Evolutionary conservation across 1,140 invertebrate species (phyloP).

Genomic region (Zaprionus nigranus): DNA sequence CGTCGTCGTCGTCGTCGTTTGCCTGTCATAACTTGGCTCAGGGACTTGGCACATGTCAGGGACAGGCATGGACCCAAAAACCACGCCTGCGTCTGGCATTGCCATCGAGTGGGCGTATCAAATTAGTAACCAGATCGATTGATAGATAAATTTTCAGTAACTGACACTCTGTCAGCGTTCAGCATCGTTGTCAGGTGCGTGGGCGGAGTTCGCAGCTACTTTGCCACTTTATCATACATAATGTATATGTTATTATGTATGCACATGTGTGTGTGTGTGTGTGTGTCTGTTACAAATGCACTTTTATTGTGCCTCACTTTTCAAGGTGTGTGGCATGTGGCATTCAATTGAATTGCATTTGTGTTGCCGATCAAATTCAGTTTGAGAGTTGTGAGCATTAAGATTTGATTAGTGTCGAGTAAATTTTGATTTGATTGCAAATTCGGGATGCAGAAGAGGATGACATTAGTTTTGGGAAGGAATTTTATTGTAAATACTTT

Average conservation of each 20-base stretch:
- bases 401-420: background rate
- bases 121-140: slow-evolving; percentile 73
- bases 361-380: background rate
- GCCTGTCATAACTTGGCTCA: slow-evolving; percentile 72
- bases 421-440: too few relatives aligned
- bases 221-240: slow-evolving; percentile 69
- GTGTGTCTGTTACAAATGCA: slow-evolving; percentile 31
- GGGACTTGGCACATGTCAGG: slow-evolving; percentile 65
- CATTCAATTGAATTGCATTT: slow-evolving; percentile 23
- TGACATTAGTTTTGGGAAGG: too few relatives aligned
- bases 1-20: slow-evolving; percentile 45
- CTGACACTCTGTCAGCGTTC: slow-evolving; percentile 74
- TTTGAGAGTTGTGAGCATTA: background rate
- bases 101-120: slow-evolving; percentile 65
- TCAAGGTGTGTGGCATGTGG: slow-evolving; percentile 72
- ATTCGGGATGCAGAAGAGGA: too few relatives aligned
- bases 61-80: slow-evolving; percentile 39
- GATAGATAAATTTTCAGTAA: slow-evolving; percentile 79
- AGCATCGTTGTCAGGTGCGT: slow-evolving; percentile 63
- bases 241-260: background rate
- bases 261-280: background rate
- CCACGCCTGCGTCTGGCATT: slow-evolving; percentile 75
- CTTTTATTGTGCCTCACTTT: slow-evolving; percentile 22
- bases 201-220: slow-evolving; percentile 71
- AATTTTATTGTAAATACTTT: too few relatives aligned